These are phyloP conservation scores for Odontesthes bonariensis DNA, from an alignment of 2,113 vertebrate species.

Conservation along the genomic window DNA sequence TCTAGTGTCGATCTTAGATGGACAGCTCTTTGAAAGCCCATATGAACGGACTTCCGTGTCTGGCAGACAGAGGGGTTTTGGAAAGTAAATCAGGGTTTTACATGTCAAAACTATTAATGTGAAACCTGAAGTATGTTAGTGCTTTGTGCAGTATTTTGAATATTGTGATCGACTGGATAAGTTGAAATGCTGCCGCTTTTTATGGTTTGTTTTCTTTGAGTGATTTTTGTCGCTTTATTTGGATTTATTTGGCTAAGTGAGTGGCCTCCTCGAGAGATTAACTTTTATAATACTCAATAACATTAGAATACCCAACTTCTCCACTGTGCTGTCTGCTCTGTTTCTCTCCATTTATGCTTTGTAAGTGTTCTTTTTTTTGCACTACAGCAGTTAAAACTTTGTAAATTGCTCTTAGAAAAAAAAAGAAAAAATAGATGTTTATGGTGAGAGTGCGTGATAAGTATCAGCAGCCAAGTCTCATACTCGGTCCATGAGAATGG, in stretches of 20 bases:
- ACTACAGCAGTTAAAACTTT: neutral
- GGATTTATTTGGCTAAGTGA: too few relatives aligned
- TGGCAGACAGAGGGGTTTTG: slow-evolving; percentile 7
- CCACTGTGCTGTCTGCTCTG: too few relatives aligned
- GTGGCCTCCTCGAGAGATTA: too few relatives aligned
- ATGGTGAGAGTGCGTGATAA: neutral
- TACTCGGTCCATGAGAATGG: neutral
- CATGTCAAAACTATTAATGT: slow-evolving; percentile 11
- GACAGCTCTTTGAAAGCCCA: slow-evolving; percentile 16
- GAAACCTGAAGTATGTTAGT: neutral
- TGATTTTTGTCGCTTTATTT: too few relatives aligned
- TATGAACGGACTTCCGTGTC: slow-evolving; percentile 1
- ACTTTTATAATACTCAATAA: too few relatives aligned
- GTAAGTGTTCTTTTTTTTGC: neutral
- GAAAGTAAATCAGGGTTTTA: slow-evolving; percentile 17
- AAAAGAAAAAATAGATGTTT: neutral
- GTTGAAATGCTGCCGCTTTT: neutral
- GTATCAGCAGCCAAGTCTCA: neutral
- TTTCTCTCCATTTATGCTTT: neutral
- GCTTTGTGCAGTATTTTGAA: neutral
- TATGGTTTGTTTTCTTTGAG: too few relatives aligned
- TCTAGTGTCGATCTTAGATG: slow-evolving; percentile 16
- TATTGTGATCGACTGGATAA: neutral
- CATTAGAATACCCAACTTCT: neutral
- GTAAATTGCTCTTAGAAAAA: neutral